Percentiles rank a stretch among this genome's conserved stretches.
These are phyloP conservation scores for Gymnocypris eckloni DNA, from an alignment of 2,797 vertebrate genomes.

Conservation along the genomic window DNA sequence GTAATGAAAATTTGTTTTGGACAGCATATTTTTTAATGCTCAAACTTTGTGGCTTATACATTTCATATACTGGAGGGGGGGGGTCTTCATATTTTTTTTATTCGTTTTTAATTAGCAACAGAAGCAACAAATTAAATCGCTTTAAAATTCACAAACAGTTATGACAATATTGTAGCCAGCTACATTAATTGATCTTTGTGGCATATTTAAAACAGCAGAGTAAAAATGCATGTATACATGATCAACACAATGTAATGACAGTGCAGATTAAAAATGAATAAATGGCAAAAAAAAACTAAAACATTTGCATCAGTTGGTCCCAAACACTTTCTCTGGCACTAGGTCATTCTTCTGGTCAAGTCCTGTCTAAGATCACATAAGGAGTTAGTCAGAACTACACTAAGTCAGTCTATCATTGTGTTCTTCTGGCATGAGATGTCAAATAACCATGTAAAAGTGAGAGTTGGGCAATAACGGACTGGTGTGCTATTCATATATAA, in stretches of 20 bases:
- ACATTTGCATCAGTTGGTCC: neutral
- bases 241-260: neutral
- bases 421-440: neutral
- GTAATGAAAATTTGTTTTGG: neutral
- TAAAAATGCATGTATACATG: neutral
- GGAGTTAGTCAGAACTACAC: neutral
- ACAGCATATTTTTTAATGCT: neutral
- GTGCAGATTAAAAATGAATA: neutral
- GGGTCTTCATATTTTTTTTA: neutral
- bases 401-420: neutral
- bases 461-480: neutral
- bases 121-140: neutral
- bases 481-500: constrained; percentile 16
- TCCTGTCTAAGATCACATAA: neutral
- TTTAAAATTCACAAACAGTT: neutral
- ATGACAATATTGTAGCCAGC: neutral
- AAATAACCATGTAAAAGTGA: neutral
- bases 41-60: neutral
- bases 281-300: neutral
- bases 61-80: neutral
- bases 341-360: neutral
- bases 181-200: neutral
- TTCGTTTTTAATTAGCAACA: neutral
- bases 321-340: neutral
- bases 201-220: neutral